phyloP scores from a whole-genome alignment of 53 echinoderm and acorn worm species.

The Hippasteria phrygiana region DNA sequence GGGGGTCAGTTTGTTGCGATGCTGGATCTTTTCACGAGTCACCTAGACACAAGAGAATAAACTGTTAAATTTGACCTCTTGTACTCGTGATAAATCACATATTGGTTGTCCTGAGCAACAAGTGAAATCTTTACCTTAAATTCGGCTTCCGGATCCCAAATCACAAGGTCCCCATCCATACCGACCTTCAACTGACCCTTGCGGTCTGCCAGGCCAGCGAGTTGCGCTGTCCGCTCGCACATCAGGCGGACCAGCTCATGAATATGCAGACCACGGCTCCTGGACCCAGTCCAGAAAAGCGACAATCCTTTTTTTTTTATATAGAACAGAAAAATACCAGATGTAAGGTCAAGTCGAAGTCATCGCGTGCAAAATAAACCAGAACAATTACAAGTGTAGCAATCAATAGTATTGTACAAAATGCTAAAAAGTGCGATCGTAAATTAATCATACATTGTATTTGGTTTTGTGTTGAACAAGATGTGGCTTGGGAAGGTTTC shows the following conservation, averaged over 20 bases:
- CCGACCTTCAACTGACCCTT: slow-evolving; percentile 75
- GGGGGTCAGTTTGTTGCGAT: slow-evolving; percentile 75
- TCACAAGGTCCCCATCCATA: slow-evolving; percentile 75
- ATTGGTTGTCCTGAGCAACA: too few species aligned
- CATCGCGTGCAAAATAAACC: too few species aligned
- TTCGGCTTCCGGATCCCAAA: slow-evolving; percentile 75
- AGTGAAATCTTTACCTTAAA: slow-evolving; percentile 34
- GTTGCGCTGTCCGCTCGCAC: slow-evolving; percentile 67
- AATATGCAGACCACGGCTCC: slow-evolving; percentile 60
- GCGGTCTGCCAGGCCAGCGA: slow-evolving; percentile 69
- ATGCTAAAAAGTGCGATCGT: too few species aligned
- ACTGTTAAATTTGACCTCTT: background rate
- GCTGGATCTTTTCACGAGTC: slow-evolving; percentile 62
- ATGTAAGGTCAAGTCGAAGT: background rate
- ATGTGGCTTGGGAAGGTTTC: too few species aligned
- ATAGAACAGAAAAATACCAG: background rate
- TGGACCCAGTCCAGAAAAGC: slow-evolving; percentile 73
- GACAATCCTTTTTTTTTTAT: slow-evolving; percentile 60
- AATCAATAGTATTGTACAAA: too few species aligned
- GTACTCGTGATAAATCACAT: background rate
- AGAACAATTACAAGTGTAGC: too few species aligned
- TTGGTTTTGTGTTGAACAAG: too few species aligned
- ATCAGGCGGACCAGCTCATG: slow-evolving; percentile 69
- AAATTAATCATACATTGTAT: too few species aligned
- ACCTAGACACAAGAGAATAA: slow-evolving; percentile 39